These are phyloP conservation scores for Magallana angulata DNA, from an alignment of 1,140 invertebrate genomes.

Conservation along the genomic window DNA sequence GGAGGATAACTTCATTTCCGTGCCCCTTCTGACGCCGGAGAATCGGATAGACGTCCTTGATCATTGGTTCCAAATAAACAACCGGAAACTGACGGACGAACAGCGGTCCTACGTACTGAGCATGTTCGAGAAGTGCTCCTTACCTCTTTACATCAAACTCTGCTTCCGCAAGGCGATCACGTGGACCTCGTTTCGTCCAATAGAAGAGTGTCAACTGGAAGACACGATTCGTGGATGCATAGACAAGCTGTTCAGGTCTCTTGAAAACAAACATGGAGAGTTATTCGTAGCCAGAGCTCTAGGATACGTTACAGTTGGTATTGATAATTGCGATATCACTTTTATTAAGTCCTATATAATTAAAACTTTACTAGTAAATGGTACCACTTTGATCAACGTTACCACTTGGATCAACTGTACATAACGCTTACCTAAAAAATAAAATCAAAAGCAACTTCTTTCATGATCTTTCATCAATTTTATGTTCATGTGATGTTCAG, in stretches of 20 bases:
- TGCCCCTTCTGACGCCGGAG: constrained; percentile 55
- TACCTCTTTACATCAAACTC: constrained; percentile 74
- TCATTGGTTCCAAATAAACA: constrained; percentile 61
- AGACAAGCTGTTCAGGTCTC: constrained; percentile 66
- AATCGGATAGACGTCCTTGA: constrained; percentile 68
- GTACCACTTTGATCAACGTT: too few relatives aligned
- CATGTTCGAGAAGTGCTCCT: constrained; percentile 67
- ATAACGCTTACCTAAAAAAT: neutral
- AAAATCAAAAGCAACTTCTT: too few relatives aligned
- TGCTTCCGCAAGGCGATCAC: constrained; percentile 71
- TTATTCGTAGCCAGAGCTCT: constrained; percentile 71
- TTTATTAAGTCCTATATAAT: too few relatives aligned
- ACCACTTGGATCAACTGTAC: neutral
- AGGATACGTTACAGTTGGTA: constrained; percentile 55
- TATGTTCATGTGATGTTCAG: neutral
- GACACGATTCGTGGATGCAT: constrained; percentile 68
- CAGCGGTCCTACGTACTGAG: constrained; percentile 66
- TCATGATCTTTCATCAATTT: too few relatives aligned
- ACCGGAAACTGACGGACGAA: constrained; percentile 63
- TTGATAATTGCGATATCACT: too few relatives aligned
- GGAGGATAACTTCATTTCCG: constrained; percentile 51
- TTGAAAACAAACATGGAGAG: constrained; percentile 73
- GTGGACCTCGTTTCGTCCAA: constrained; percentile 71
- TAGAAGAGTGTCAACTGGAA: constrained; percentile 59
- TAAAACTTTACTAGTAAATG: too few relatives aligned